Conservation (phyloP, 1,140 invertebrate species). For the Lepidurus arcticus region DNA sequence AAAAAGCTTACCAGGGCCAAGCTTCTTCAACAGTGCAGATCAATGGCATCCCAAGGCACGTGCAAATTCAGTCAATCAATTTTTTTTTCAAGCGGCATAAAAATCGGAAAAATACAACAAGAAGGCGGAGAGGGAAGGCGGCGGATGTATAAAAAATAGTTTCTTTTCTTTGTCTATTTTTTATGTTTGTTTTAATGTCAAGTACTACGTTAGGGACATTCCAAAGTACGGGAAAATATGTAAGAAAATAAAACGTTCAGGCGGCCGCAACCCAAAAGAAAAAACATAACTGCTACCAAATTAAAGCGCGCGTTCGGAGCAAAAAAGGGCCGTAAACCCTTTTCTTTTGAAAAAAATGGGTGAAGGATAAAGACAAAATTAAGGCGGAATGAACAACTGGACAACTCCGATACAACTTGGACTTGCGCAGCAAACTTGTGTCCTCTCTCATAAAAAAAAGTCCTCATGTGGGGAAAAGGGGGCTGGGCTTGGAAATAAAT, state of each 20-base stretch:
- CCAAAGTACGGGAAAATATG: neutral
- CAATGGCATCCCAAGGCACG: conserved; percentile 14
- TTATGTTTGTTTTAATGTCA: neutral
- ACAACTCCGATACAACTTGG: neutral
- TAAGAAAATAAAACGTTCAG: neutral
- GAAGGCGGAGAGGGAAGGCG: conserved; percentile 10
- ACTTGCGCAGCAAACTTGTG: conserved; percentile 12
- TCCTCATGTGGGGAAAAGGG: too few species aligned
- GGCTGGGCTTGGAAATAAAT: too few species aligned
- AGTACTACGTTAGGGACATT: conserved; percentile 1
- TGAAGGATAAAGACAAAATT: neutral
- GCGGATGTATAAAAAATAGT: neutral
- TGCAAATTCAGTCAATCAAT: conserved; percentile 4
- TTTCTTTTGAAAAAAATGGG: neutral
- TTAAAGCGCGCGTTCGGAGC: neutral
- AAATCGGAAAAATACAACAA: neutral
- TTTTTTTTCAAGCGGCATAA: conserved; percentile 16
- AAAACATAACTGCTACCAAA: neutral
- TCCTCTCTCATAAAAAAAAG: neutral
- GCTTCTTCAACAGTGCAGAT: conserved; percentile 18
- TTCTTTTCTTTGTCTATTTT: neutral
- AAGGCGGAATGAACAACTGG: neutral
- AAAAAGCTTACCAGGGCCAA: conserved; percentile 18
- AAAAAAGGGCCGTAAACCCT: neutral
- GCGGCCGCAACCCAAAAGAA: conserved; percentile 32